phyloP scores from a whole-genome alignment of 1,140 invertebrate species.

The Drosophila fuyamai region DNA sequence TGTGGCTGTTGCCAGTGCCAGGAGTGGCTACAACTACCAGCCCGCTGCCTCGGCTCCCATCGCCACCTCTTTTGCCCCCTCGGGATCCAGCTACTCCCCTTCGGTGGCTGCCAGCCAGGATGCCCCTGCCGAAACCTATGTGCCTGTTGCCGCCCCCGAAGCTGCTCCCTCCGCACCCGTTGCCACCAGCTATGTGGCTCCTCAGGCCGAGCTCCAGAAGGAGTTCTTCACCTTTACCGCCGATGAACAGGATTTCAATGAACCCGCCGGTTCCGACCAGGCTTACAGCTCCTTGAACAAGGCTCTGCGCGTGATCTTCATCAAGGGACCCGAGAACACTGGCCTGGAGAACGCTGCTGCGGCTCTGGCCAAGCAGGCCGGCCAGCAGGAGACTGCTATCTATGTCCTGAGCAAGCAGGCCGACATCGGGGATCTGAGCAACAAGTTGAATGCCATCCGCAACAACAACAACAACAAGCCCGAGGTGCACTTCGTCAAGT shows the following conservation, averaged over 20 bases:
- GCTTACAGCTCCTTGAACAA: constrained; percentile 54
- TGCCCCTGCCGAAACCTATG: constrained; percentile 29
- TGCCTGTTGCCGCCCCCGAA: constrained; percentile 6
- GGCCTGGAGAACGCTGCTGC: constrained; percentile 74
- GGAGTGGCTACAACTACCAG: constrained; percentile 65
- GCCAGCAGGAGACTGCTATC: constrained; percentile 77
- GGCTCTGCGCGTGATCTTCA: constrained; percentile 75
- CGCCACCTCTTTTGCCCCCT: constrained; percentile 33
- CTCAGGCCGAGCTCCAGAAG: constrained; percentile 71
- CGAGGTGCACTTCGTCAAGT: constrained; percentile 82
- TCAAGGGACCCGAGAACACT: constrained; percentile 75
- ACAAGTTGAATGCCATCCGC: constrained; percentile 64
- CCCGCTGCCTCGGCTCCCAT: constrained; percentile 38
- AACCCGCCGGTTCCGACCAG: constrained; percentile 56
- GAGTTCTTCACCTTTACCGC: constrained; percentile 77
- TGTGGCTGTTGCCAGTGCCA: constrained; percentile 46
- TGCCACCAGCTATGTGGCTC: constrained; percentile 41
- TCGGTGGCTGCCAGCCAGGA: constrained; percentile 26
- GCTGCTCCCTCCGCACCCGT: constrained; percentile 35
- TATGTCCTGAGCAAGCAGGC: constrained; percentile 81
- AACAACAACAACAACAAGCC: constrained; percentile 73
- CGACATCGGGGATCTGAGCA: constrained; percentile 71
- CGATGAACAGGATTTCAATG: constrained; percentile 67
- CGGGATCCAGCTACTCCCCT: constrained; percentile 13
- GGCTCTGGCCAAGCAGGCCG: constrained; percentile 69